phyloP scores from a whole-genome alignment of 2,888 invertebrate genomes.

The Morpho helenor region DNA sequence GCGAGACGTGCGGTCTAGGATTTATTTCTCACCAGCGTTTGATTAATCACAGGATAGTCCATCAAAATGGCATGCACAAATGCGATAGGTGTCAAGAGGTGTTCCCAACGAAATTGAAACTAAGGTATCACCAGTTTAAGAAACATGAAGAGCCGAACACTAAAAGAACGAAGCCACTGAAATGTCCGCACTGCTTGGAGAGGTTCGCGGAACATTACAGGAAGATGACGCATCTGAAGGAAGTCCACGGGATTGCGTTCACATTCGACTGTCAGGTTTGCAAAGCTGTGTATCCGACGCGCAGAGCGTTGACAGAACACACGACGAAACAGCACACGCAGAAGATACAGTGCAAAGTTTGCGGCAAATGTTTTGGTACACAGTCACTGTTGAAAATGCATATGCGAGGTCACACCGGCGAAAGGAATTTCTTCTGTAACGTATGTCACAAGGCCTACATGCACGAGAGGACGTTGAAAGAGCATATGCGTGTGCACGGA shows the following conservation, averaged over 20 bases:
- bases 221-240: constrained; percentile 67
- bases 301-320: constrained; percentile 64
- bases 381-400: constrained; percentile 62
- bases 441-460: constrained; percentile 67
- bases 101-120: constrained; percentile 59
- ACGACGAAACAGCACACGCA: constrained; percentile 64
- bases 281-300: constrained; percentile 52
- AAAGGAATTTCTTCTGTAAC: constrained; percentile 59
- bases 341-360: constrained; percentile 61
- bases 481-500: constrained; percentile 66
- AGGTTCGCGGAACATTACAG: constrained; percentile 66
- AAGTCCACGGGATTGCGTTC: constrained; percentile 60
- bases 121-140: constrained; percentile 61
- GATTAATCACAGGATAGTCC: constrained; percentile 61
- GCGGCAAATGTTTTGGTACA: constrained; percentile 66
- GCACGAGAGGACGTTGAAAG: constrained; percentile 61
- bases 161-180: constrained; percentile 59
- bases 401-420: constrained; percentile 59
- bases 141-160: constrained; percentile 58
- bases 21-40: constrained; percentile 67
- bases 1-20: constrained; percentile 67
- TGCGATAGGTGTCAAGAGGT: constrained; percentile 62
- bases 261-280: constrained; percentile 62
- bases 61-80: constrained; percentile 60
- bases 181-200: constrained; percentile 68